phyloP scores from a whole-genome alignment of 2,113 vertebrate genomes.

The Pterocles orientalis region DNA sequence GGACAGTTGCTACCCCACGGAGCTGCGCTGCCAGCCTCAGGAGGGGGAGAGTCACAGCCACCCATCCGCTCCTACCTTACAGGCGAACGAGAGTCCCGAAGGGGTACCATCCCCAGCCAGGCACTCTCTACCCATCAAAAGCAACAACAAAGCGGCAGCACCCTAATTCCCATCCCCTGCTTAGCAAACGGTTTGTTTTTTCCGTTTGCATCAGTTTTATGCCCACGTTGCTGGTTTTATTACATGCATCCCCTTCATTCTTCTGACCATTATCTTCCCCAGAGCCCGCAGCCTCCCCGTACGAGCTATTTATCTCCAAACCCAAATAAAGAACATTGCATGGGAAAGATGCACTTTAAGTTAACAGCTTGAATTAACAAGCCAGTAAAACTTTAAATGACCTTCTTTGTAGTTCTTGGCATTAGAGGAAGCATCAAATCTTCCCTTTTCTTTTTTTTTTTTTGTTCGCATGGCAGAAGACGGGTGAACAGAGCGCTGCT shows the following conservation, averaged over 20 bases:
- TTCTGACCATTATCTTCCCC: background rate
- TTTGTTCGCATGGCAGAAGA: background rate
- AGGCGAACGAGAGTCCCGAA: fast-evolving
- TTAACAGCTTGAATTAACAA: conserved; percentile 28
- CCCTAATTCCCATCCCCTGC: fast-evolving
- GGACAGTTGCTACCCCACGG: background rate
- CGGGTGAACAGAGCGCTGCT: background rate
- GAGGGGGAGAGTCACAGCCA: background rate
- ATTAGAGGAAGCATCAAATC: background rate
- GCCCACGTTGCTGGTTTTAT: background rate
- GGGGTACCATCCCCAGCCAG: background rate
- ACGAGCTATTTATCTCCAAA: conserved; percentile 22
- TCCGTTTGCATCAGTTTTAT: background rate
- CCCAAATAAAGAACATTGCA: background rate
- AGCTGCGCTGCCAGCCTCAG: background rate
- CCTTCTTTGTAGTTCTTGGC: background rate
- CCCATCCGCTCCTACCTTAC: fast-evolving
- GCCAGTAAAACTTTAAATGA: conserved; percentile 43
- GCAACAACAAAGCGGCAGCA: fast-evolving
- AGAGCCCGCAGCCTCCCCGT: background rate
- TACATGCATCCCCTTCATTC: background rate
- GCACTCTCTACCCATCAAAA: background rate
- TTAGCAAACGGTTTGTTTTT: background rate
- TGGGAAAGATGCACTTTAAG: background rate
- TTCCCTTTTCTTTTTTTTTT: background rate